A percentile compares a stretch with the other conserved stretches of the same genome.
Evolutionary conservation across 2,888 invertebrate genomes (phyloP).

Genomic region (Tinea semifulvella): DNA sequence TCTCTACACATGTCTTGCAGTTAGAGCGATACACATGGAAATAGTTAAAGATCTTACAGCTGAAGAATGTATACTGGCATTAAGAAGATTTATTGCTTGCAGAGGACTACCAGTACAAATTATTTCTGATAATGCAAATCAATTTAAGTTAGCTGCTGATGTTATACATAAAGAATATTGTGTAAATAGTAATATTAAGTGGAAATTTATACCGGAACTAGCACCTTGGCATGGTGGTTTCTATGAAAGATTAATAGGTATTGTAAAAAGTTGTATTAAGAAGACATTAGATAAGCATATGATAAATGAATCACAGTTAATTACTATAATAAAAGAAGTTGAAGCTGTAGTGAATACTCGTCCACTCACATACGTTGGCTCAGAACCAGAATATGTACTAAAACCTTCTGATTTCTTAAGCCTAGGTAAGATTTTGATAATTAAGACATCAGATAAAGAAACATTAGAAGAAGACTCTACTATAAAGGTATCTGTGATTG

Average conservation of each 20-base stretch:
- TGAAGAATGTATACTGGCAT: conserved; percentile 17
- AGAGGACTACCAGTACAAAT: conserved; percentile 15
- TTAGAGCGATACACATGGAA: conserved; percentile 18
- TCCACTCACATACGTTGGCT: conserved; percentile 17
- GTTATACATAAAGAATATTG: conserved; percentile 16
- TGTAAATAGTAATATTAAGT: conserved; percentile 16
- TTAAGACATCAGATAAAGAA: background rate
- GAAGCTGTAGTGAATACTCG: conserved; percentile 19
- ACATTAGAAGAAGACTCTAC: background rate
- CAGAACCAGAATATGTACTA: conserved; percentile 16
- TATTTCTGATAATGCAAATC: conserved; percentile 18
- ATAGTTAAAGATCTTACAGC: conserved; percentile 16
- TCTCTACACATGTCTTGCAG: conserved; percentile 12
- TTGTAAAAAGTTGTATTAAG: conserved; percentile 18
- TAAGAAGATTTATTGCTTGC: conserved; percentile 14
- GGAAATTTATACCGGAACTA: conserved; percentile 21
- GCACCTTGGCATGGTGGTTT: conserved; percentile 22
- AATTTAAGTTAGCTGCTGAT: conserved; percentile 18
- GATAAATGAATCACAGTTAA: conserved; percentile 15
- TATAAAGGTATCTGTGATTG: background rate
- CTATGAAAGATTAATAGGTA: conserved; percentile 19
- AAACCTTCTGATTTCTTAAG: conserved; percentile 17
- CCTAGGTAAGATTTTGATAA: background rate
- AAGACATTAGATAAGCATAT: conserved; percentile 18
- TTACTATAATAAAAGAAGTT: conserved; percentile 18